These are phyloP conservation scores for Heliconius hewitsoni DNA, from an alignment of 1,140 invertebrate species.

Conservation along the genomic window DNA sequence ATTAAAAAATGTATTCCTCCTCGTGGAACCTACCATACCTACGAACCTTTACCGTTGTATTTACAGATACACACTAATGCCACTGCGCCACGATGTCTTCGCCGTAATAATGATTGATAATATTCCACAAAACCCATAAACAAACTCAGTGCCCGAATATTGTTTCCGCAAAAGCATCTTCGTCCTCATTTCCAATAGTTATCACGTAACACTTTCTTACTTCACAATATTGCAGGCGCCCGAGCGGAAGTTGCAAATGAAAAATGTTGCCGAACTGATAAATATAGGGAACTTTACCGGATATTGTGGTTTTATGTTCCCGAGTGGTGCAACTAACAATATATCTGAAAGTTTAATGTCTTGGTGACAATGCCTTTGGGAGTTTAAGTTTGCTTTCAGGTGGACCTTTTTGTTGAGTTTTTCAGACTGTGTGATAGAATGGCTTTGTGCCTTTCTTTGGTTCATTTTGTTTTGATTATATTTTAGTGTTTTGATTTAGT, in stretches of 20 bases:
- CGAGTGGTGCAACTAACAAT: slow-evolving; percentile 42
- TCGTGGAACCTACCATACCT: no score
- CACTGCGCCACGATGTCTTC: background rate
- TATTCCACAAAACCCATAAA: slow-evolving; percentile 8
- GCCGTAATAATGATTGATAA: background rate
- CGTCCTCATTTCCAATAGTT: slow-evolving; percentile 44
- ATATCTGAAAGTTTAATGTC: slow-evolving; percentile 42
- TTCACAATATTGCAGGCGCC: slow-evolving; percentile 43
- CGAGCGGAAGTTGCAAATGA: slow-evolving; percentile 52
- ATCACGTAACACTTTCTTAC: slow-evolving; percentile 49
- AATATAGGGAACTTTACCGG: slow-evolving; percentile 47
- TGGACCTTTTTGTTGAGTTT: slow-evolving; percentile 14
- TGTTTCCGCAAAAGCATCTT: slow-evolving; percentile 4
- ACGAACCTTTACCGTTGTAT: no score
- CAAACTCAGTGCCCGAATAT: slow-evolving; percentile 10
- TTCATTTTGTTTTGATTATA: background rate
- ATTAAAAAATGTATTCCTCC: no score
- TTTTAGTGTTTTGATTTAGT: background rate
- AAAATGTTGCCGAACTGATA: slow-evolving; percentile 53
- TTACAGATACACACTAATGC: no score
- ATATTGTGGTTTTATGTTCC: slow-evolving; percentile 51
- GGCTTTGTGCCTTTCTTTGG: background rate
- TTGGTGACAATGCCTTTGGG: slow-evolving; percentile 20
- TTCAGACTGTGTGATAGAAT: background rate
- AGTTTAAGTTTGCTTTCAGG: slow-evolving; percentile 5